Evolutionary conservation across 2,797 vertebrate genomes (phyloP).

Genomic region (Delichon dasypus): DNA sequence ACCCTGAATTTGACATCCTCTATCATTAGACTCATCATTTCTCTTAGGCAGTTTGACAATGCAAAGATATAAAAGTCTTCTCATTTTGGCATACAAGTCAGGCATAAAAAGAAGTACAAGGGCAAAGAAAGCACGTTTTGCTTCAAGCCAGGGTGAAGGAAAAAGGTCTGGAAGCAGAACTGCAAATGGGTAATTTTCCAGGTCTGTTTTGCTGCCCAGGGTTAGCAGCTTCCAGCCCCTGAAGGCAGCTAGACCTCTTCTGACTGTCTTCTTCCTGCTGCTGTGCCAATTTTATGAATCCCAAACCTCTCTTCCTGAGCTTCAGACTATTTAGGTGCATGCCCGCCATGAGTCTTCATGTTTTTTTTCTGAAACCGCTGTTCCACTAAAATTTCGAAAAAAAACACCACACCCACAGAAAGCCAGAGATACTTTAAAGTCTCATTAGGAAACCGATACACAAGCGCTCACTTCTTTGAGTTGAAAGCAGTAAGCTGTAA

Average conservation of each 20-base stretch:
- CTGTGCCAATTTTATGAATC: fast-evolving
- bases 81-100: not conserved
- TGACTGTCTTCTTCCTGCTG: not conserved
- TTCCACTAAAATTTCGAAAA: not conserved
- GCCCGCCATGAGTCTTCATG: not conserved
- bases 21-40: fast-evolving
- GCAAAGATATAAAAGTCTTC: not conserved
- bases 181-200: not conserved
- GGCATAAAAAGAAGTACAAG: not conserved
- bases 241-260: not conserved
- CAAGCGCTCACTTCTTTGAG: not conserved
- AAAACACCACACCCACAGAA: not conserved
- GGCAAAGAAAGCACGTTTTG: not conserved
- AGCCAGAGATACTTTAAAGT: not conserved
- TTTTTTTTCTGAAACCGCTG: not conserved
- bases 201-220: not conserved
- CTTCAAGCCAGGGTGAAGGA: not conserved
- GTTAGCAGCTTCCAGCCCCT: not conserved
- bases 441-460: not conserved
- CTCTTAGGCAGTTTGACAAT: not conserved
- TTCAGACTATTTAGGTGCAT: not conserved
- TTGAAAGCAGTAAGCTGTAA: not conserved
- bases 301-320: not conserved
- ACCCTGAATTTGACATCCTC: not conserved
- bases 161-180: not conserved